Evolutionary conservation across 1,140 invertebrate species (phyloP), one percentile per base, ranked within the genome.

Genomic region (Linepithema humile): DNA sequence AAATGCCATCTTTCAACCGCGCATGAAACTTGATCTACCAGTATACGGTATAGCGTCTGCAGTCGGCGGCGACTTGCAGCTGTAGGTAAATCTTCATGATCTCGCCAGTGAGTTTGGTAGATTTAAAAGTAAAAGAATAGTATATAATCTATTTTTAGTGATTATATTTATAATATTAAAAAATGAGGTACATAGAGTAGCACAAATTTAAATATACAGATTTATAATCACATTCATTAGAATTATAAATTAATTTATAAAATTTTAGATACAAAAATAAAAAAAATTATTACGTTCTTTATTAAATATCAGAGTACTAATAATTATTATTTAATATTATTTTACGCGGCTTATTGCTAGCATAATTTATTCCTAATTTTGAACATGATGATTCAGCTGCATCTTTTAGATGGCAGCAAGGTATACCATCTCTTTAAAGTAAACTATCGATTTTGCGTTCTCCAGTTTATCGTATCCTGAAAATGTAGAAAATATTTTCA

Each of bases 1-100:
- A 48, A 40, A 65, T 48, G 73, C 73, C 73, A 77, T 77, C 73
- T 77, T 35, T 12, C 12, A 65, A n/a, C 29, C 15, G 26, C 2
- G n/a, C 3, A 23, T 3, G 20, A 23, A 65, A 77, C 40, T 29
- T 26, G 12, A 10, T 75, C 6, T 62, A 20, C 7, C 20, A 60
- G 15, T 12, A 15, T 29, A 2, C 2, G 20, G 23, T 10, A 7
- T 38, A 17, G 0, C 7, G 7, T 7, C 20, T 26, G 23, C 26
- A 40, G 10, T 6, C 10, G 12, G 17, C n/a, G 29, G 17, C 15
- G 1, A 70, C 32, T 48, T 70, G 0, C 10, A 45, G 15, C 10
- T 1, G 26, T 3, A 1, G n/a, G 32, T 53, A 9, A 32, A 23
- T 12, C 32, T 53, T 20, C 2, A 70, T 50, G 2, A n/a, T 50